phyloP scores from a whole-genome alignment of 2,888 invertebrate genomes.

The Heteromyza rotundicornis region DNA sequence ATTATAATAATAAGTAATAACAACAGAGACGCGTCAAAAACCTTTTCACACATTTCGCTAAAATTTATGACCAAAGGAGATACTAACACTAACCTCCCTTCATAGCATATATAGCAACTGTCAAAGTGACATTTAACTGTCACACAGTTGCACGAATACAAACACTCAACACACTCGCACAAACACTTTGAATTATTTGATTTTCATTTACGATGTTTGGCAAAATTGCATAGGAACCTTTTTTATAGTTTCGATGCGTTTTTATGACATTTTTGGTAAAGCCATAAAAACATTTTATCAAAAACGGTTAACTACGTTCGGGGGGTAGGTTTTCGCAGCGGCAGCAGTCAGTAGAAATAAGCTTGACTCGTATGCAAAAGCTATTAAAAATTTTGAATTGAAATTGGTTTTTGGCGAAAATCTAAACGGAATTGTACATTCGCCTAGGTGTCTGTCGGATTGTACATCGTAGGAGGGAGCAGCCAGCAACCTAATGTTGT shows the following conservation, averaged over 20 bases:
- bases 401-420: conserved; percentile 26
- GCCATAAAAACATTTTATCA: conserved; percentile 43
- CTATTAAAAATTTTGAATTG: conserved; percentile 40
- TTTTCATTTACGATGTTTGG: conserved; percentile 21
- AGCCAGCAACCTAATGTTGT: conserved; percentile 4
- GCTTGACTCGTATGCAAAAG: conserved; percentile 47
- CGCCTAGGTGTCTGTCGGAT: not conserved
- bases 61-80: no score
- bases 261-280: conserved; percentile 46
- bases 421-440: conserved; percentile 17
- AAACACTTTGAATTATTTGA: conserved; percentile 17
- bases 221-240: conserved; percentile 5
- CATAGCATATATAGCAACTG: no score
- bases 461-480: not conserved
- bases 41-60: not conserved
- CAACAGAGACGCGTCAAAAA: not conserved
- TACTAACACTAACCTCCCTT: not conserved
- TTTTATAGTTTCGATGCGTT: conserved; percentile 32
- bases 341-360: conserved; percentile 13
- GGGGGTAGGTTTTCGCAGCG: no score
- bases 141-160: not conserved
- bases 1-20: not conserved
- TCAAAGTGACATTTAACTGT: not conserved
- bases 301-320: no score
- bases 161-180: not conserved